A percentile compares a stretch with the other conserved stretches of the same genome.
Conservation (phyloP, 1,140 invertebrate species). For the Rhyacophila brunnea region DNA sequence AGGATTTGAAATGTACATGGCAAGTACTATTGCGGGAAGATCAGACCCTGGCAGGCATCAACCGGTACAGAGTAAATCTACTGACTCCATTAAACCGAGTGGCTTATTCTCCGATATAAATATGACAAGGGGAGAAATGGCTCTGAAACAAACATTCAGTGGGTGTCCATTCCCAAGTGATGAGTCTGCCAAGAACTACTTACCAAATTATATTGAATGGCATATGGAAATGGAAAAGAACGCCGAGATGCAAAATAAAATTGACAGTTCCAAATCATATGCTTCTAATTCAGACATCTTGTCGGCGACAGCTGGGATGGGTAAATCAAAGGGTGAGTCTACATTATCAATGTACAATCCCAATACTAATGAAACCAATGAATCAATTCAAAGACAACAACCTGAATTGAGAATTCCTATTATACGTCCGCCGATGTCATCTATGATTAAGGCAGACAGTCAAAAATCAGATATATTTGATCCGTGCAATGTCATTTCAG, state of each 20-base stretch:
- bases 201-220: conserved; percentile 21
- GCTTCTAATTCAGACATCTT: not conserved
- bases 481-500: not conserved
- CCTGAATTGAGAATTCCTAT: conserved; percentile 24
- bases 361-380: conserved; percentile 10
- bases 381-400: conserved; percentile 9
- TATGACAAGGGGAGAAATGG: too few relatives aligned
- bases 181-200: too few relatives aligned
- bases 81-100: too few relatives aligned
- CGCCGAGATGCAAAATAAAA: conserved; percentile 10
- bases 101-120: too few relatives aligned
- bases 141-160: too few relatives aligned
- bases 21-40: conserved; percentile 10
- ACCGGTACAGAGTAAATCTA: not conserved
- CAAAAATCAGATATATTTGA: not conserved
- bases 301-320: not conserved
- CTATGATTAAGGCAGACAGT: conserved; percentile 11
- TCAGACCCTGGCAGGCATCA: conserved; percentile 11
- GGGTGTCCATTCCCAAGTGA: too few relatives aligned
- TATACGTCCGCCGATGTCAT: conserved; percentile 17
- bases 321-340: not conserved
- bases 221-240: conserved; percentile 20
- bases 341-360: not conserved
- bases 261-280: not conserved
- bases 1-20: conserved; percentile 23